phyloP scores from a whole-genome alignment of 2,113 vertebrate species.

The Tautogolabrus adspersus region DNA sequence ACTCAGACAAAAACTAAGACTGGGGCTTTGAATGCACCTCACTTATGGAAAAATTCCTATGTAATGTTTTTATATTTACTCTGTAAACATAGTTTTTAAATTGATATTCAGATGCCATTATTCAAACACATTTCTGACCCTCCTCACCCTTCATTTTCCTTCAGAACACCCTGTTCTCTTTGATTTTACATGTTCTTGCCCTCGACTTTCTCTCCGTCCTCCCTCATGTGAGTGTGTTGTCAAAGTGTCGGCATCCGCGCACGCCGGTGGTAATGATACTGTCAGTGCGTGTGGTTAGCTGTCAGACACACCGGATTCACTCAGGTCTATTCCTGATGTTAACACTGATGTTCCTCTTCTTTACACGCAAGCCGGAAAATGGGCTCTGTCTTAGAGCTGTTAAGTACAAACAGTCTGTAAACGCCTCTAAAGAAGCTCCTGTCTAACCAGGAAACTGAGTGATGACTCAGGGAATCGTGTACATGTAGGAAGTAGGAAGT shows the following conservation, averaged over 20 bases:
- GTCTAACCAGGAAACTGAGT: constrained; percentile 35
- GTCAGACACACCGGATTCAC: constrained; percentile 72
- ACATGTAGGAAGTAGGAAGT: constrained; percentile 4
- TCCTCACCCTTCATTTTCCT: constrained; percentile 4
- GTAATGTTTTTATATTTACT: constrained; percentile 58
- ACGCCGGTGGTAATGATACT: constrained; percentile 75
- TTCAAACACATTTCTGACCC: constrained; percentile 45
- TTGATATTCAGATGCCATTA: constrained; percentile 46
- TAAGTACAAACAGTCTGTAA: constrained; percentile 62
- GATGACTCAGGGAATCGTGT: constrained; percentile 32
- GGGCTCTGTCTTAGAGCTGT: constrained; percentile 59
- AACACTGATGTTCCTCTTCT: constrained; percentile 74
- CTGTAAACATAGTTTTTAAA: constrained; percentile 39
- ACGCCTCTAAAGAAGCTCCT: constrained; percentile 42
- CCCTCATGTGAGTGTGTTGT: constrained; percentile 75
- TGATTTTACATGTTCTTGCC: constrained; percentile 37
- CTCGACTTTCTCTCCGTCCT: constrained; percentile 36
- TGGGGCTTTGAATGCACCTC: constrained; percentile 36
- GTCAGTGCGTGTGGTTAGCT: constrained; percentile 76
- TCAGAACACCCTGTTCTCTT: constrained; percentile 21
- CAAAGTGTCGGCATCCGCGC: constrained; percentile 68
- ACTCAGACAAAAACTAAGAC: constrained; percentile 48
- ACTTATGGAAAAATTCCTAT: constrained; percentile 30
- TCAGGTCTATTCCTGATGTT: constrained; percentile 71
- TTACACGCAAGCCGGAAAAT: constrained; percentile 70